A percentile compares a stretch with the other conserved stretches of the same genome.
phyloP scores from a whole-genome alignment of 64 coral and sea anemone genomes.

The Cladopsammia gracilis region DNA sequence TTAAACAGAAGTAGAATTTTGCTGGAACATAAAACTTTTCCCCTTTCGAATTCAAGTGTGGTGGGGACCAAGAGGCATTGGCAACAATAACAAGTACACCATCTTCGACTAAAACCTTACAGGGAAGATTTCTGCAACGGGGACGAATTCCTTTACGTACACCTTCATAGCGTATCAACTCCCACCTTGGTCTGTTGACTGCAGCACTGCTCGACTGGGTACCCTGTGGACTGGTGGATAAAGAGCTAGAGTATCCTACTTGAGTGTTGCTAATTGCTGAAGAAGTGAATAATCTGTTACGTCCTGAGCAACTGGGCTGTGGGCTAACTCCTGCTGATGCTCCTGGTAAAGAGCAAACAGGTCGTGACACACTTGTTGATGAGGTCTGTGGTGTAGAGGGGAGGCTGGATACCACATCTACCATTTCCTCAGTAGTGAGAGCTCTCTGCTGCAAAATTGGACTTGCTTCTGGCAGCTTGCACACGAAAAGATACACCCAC shows the following conservation, averaged over 20 bases:
- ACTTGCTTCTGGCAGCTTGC: slow-evolving; percentile 56
- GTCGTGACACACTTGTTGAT: not conserved
- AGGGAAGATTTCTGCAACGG: not conserved
- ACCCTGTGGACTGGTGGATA: not conserved
- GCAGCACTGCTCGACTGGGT: not conserved
- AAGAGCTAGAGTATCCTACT: not conserved
- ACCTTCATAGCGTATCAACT: slow-evolving; percentile 23
- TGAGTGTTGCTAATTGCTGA: not conserved
- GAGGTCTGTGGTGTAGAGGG: not conserved
- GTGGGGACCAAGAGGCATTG: slow-evolving; percentile 53
- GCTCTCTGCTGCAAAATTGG: slow-evolving; percentile 61
- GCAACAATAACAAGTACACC: slow-evolving; percentile 48
- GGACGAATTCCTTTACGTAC: slow-evolving; percentile 23
- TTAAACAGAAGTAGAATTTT: slow-evolving; percentile 71
- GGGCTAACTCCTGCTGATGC: slow-evolving; percentile 9
- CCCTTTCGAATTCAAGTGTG: slow-evolving; percentile 58
- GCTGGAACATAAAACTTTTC: slow-evolving; percentile 58
- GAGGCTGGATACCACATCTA: not conserved
- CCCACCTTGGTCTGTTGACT: slow-evolving; percentile 13
- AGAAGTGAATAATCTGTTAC: no score
- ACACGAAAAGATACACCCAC: slow-evolving; percentile 63
- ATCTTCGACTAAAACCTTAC: slow-evolving; percentile 30
- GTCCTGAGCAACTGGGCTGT: not conserved
- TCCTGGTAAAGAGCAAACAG: not conserved
- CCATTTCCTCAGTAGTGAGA: slow-evolving; percentile 25